phyloP scores from a whole-genome alignment of 1,140 invertebrate species.

The Nephila pilipes region DNA sequence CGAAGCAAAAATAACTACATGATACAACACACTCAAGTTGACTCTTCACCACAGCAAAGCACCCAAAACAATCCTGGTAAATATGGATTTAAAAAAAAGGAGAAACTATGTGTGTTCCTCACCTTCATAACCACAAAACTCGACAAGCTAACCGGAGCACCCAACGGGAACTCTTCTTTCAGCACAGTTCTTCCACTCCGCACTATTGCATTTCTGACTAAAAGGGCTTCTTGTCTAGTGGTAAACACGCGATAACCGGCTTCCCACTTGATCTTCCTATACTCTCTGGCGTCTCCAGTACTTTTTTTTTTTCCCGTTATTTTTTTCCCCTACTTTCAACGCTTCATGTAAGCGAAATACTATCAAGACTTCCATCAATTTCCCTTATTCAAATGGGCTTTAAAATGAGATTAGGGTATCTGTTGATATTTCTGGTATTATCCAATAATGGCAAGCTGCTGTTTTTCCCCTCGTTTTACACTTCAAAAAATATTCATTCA shows the following conservation, averaged over 20 bases:
- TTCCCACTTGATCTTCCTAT: constrained; percentile 63
- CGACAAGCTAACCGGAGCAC: neutral
- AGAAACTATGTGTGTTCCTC: neutral
- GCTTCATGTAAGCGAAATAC: constrained; percentile 1
- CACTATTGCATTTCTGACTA: constrained; percentile 59
- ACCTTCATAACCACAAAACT: neutral
- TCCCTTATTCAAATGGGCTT: constrained; percentile 29
- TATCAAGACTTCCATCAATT: constrained; percentile 18
- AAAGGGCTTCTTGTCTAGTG: constrained; percentile 73
- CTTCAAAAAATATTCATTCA: no score
- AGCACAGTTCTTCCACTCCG: constrained; percentile 9
- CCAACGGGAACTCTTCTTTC: constrained; percentile 19
- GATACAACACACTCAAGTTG: no score
- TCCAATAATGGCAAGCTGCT: neutral
- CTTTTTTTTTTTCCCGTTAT: constrained; percentile 5
- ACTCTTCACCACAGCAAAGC: neutral
- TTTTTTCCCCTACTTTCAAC: constrained; percentile 22
- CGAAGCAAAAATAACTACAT: no score
- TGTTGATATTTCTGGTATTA: neutral
- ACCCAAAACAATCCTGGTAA: neutral
- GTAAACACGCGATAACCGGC: constrained; percentile 72
- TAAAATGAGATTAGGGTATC: constrained; percentile 9
- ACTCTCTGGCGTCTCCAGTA: constrained; percentile 47
- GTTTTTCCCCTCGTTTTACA: neutral
- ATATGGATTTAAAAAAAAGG: neutral